phyloP scores from a whole-genome alignment of 2,113 vertebrate species.

The Apistogramma diplotaenia region DNA sequence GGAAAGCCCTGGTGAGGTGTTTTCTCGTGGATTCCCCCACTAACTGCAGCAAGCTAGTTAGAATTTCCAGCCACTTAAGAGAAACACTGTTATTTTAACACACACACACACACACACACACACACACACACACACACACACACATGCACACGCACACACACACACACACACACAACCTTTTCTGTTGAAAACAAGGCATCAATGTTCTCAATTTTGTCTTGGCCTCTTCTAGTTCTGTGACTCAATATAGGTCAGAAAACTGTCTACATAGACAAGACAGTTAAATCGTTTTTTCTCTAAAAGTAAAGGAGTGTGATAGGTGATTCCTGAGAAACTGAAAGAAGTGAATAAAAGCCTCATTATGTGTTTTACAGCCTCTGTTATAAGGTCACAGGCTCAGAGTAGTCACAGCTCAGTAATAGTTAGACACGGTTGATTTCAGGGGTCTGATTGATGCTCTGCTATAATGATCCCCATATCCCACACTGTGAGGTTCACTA shows the following conservation, averaged over 20 bases:
- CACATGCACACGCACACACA: background rate
- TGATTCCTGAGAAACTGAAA: constrained; percentile 4
- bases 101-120: background rate
- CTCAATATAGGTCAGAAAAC: background rate
- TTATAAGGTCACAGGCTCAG: constrained; percentile 55
- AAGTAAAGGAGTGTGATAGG: constrained; percentile 15
- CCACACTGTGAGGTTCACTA: constrained; percentile 59
- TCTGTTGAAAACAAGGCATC: constrained; percentile 32
- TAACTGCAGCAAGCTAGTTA: constrained; percentile 29
- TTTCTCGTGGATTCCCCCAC: constrained; percentile 55
- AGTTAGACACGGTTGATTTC: constrained; percentile 46
- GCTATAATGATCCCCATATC: constrained; percentile 51
- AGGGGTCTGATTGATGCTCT: constrained; percentile 60
- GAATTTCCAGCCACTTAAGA: constrained; percentile 59
- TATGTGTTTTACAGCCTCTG: constrained; percentile 57
- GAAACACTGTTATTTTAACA: constrained; percentile 41
- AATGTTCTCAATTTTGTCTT: constrained; percentile 30
- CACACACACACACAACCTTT: background rate
- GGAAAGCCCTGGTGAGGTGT: constrained; percentile 65
- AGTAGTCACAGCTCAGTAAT: constrained; percentile 49
- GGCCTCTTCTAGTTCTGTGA: background rate
- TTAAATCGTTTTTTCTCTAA: background rate
- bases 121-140: background rate
- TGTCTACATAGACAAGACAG: background rate
- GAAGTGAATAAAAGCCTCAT: constrained; percentile 44